A percentile compares a stretch with the other conserved stretches of the same genome.
phyloP scores from a whole-genome alignment of 2,888 invertebrate species.

The Drosophila melanosoma region DNA sequence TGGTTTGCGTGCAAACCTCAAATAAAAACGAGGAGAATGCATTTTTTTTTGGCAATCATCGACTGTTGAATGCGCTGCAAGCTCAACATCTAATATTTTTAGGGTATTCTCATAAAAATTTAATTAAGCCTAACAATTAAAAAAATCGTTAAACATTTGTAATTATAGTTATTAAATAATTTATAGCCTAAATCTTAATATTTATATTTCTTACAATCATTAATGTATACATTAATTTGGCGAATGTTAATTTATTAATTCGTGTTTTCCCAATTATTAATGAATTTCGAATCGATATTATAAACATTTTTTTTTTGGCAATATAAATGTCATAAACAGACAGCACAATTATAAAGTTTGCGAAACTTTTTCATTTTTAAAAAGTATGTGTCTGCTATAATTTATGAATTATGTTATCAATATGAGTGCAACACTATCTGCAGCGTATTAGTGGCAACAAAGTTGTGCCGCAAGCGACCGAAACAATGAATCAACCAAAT shows the following conservation, averaged over 20 bases:
- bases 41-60: not conserved
- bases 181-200: not conserved
- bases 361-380: not conserved
- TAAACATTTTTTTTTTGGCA: not conserved
- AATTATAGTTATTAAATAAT: not conserved
- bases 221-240: not conserved
- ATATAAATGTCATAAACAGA: not conserved
- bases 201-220: not conserved
- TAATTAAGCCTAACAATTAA: not conserved
- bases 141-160: not conserved
- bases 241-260: not conserved
- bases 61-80: slow-evolving; percentile 32
- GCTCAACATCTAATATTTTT: not conserved
- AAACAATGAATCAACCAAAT: slow-evolving; percentile 44
- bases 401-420: not conserved
- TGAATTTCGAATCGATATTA: not conserved
- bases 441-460: slow-evolving; percentile 19
- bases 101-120: not conserved
- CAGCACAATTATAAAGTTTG: not conserved
- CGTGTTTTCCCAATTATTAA: not conserved
- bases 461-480: slow-evolving; percentile 36
- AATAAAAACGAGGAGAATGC: slow-evolving; percentile 43
- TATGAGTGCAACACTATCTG: not conserved
- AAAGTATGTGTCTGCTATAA: not conserved
- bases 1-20: slow-evolving; percentile 61